Evolutionary conservation across 2,888 invertebrate genomes (phyloP), one percentile per base, ranked within the genome.

Genomic region (Apocheima hispidaria): DNA sequence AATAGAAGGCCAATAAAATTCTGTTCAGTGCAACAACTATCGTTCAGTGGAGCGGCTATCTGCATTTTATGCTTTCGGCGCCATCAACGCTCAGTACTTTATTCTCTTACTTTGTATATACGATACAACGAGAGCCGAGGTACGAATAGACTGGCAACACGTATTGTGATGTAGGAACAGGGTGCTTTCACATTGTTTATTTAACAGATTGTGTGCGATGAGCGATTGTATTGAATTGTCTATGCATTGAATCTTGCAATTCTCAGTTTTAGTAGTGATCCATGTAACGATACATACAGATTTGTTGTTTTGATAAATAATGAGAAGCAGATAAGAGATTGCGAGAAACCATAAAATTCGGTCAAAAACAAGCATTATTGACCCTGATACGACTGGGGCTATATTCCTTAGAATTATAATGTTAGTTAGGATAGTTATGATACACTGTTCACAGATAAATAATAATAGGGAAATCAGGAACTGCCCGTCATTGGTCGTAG

Each of bases 61-160:
- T 89, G 83, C 86, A 89, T 88, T 88, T 89, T 88, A 88, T 87
- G 85, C 83, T 82, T 79, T 82, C 79, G 74, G 73, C 74, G 78
- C 80, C 73, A 81, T 83, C 80, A 82, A 75, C 75, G 74, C 71
- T 70, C 61, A 70, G 72, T 74, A 77, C 77, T 84, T 82, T 84
- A 78, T 83, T 81, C 80, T 79, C 81, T 84, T 84, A 84, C 85
- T 82, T 84, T 87, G 83, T 83, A 77, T 74, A 73, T 71, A 73
- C 65, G 62, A 6, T 28, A 28, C 30, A 26, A 46, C 10, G 16
- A 23, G 23, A n/a, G 12, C 20, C 36, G 33, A 41, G 54, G 51
- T 67, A 64, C 63, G 58, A 52, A 50, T 46, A 44, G 56, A 49
- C 56, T 65, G 41, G 49, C 43, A 60, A 63, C 66, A 68, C 62